Base-by-base conservation (phyloP, 2,888 invertebrate genomes). In the Listrodromus nycthemerus region DNA sequence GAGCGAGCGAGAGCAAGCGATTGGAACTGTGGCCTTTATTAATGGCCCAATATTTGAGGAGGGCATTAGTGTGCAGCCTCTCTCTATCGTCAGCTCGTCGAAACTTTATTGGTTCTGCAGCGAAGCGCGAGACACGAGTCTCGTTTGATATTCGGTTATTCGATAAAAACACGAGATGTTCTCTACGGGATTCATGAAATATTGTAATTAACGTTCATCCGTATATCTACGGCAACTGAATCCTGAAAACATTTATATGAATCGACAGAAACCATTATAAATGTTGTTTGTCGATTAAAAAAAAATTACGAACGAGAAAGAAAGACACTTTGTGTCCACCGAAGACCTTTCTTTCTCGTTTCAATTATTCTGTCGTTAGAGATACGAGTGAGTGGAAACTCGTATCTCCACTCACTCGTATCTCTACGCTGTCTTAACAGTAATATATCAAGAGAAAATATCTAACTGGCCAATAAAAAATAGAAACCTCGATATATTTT, bases 41-140 rank as follows among this genome's bases (percentile, higher is more conserved):
- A 93, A 93, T 93, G 91, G 92, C 87, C 91, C 90, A 93, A 93
- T 93, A 92, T 93, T 93, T 93, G 93, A 91, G 89, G 91, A 93
- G 88, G 90, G 91, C 90, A 91, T 91, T 92, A 90, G 88, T 89
- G 88, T 85, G 80, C 75, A 88, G 87, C 73, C 82, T 66, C 69
- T 78, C 70, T 77, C 79, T 70, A 24, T 76, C 50, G 41, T 55
- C 10, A 69, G 37, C 61, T 75, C 55, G 87, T 87, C 87, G 87
- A 88, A 88, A 89, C 89, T 90, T 91, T 91, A 90, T 91, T 89
- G 89, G 84, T 86, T 86, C 87, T 81, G 82, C 85, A 77, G 78
- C 67, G 45, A 75, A 76, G 74, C 74, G 45, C 80, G 76, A 80
- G 63, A 71, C 50, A 67, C 52, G 33, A 61, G 45, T 75, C 78